These are phyloP conservation scores for Blastomussa wellsi DNA, from an alignment of 92 coral and sea anemone species.

Conservation along the genomic window DNA sequence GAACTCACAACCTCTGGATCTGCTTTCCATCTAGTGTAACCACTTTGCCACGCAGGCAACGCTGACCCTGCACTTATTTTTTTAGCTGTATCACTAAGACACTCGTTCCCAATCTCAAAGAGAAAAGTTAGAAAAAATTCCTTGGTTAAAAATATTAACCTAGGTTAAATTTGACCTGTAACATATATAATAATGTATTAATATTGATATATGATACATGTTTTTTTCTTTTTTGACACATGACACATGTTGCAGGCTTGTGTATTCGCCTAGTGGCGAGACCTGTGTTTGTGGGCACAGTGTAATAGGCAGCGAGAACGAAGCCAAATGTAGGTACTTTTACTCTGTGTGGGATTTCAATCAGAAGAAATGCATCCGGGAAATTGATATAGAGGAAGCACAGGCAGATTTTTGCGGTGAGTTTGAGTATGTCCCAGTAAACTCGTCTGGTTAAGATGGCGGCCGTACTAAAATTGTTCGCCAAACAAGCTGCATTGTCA, in stretches of 20 bases:
- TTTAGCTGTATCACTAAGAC: too few relatives aligned
- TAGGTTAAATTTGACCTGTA: too few relatives aligned
- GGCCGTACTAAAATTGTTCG: not conserved
- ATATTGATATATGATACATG: too few relatives aligned
- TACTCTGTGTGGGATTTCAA: constrained; percentile 51
- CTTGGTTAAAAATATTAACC: too few relatives aligned
- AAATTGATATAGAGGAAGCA: constrained; percentile 28
- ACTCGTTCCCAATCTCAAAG: too few relatives aligned
- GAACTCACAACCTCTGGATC: too few relatives aligned
- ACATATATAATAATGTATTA: too few relatives aligned
- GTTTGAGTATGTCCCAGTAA: not conserved
- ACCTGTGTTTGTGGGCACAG: constrained; percentile 49
- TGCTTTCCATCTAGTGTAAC: too few relatives aligned
- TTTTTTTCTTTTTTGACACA: not conserved
- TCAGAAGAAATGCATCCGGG: constrained; percentile 10
- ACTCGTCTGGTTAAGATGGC: not conserved
- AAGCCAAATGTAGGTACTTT: not conserved
- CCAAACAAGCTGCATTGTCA: not conserved
- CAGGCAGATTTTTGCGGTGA: constrained; percentile 52
- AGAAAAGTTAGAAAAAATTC: too few relatives aligned
- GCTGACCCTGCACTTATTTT: too few relatives aligned
- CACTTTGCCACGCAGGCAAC: too few relatives aligned
- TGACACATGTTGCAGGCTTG: constrained; percentile 17
- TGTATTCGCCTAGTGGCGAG: constrained; percentile 11
- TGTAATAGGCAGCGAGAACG: not conserved